Percentiles rank a stretch among this genome's conserved stretches.
Evolutionary conservation across 2,888 invertebrate genomes (phyloP).

Genomic region (Latheticus oryzae): DNA sequence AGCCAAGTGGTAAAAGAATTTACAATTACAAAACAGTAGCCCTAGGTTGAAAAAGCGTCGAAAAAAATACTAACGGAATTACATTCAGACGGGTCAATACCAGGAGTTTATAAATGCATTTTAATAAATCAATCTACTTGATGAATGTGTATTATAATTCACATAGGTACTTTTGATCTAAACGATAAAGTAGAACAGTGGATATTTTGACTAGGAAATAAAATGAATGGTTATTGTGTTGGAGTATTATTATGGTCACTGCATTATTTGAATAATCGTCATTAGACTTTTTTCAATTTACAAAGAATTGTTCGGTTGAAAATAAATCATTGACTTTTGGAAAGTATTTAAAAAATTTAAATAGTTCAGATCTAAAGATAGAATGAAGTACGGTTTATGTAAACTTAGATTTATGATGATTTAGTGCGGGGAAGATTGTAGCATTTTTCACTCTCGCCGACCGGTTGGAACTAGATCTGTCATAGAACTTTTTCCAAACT

Average conservation of each 20-base stretch:
- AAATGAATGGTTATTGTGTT: constrained; percentile 35
- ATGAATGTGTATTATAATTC: constrained; percentile 43
- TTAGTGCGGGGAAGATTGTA: too few relatives aligned
- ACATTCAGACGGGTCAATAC: constrained; percentile 36
- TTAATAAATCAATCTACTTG: constrained; percentile 45
- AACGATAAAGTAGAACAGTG: constrained; percentile 35
- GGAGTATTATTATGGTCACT: constrained; percentile 25
- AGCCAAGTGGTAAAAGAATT: constrained; percentile 26
- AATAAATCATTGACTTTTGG: too few relatives aligned
- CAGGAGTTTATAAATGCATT: constrained; percentile 40
- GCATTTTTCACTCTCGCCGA: too few relatives aligned
- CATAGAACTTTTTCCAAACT: too few relatives aligned
- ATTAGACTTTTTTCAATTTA: not conserved
- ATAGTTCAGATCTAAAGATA: too few relatives aligned
- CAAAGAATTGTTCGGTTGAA: too few relatives aligned
- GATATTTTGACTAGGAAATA: constrained; percentile 21
- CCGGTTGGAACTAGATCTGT: too few relatives aligned
- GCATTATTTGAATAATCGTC: not conserved
- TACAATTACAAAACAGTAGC: constrained; percentile 33
- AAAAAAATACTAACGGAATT: constrained; percentile 28
- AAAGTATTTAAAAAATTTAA: too few relatives aligned
- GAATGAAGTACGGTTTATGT: too few relatives aligned
- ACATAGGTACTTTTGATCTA: constrained; percentile 38
- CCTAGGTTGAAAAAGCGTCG: constrained; percentile 15
- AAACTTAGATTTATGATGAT: too few relatives aligned